Conservation (phyloP, 2,888 invertebrate genomes). For the Melanostoma mellinum region DNA sequence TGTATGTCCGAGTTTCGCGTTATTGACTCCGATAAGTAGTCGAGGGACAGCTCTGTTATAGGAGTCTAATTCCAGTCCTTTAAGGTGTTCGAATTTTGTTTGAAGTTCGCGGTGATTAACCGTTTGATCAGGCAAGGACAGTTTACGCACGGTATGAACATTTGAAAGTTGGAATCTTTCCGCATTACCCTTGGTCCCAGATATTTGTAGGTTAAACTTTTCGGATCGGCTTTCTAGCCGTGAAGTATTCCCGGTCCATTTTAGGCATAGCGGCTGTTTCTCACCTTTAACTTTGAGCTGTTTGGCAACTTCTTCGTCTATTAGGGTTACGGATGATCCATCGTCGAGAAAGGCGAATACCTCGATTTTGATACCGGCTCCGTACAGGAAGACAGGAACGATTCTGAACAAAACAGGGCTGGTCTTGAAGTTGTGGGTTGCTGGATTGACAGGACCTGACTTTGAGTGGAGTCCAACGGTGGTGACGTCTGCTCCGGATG, state of each 20-base stretch:
- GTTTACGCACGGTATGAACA: too few relatives aligned
- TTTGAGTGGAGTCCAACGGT: neutral
- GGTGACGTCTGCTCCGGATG: neutral
- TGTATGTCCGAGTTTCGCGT: constrained; percentile 34
- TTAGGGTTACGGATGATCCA: constrained; percentile 48
- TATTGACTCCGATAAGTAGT: constrained; percentile 57
- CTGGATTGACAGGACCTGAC: neutral
- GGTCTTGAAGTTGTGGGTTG: too few relatives aligned
- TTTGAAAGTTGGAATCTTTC: too few relatives aligned
- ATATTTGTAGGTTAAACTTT: too few relatives aligned
- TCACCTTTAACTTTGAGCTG: neutral
- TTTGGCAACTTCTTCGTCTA: constrained; percentile 6
- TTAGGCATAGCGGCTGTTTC: neutral
- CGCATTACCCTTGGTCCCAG: too few relatives aligned
- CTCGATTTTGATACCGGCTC: constrained; percentile 19
- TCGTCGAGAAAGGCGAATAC: constrained; percentile 62
- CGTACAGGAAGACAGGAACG: constrained; percentile 48
- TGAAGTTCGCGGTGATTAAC: neutral
- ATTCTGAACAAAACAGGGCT: constrained; percentile 33
- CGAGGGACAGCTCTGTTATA: constrained; percentile 47
- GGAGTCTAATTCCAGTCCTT: constrained; percentile 11
- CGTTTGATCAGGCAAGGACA: neutral
- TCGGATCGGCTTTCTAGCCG: neutral
- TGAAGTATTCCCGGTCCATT: neutral
- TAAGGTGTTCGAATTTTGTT: neutral